Percentiles rank a stretch among this genome's conserved stretches.
These are phyloP conservation scores for Chesias legatella DNA, from an alignment of 2,888 invertebrate genomes.

Conservation along the genomic window DNA sequence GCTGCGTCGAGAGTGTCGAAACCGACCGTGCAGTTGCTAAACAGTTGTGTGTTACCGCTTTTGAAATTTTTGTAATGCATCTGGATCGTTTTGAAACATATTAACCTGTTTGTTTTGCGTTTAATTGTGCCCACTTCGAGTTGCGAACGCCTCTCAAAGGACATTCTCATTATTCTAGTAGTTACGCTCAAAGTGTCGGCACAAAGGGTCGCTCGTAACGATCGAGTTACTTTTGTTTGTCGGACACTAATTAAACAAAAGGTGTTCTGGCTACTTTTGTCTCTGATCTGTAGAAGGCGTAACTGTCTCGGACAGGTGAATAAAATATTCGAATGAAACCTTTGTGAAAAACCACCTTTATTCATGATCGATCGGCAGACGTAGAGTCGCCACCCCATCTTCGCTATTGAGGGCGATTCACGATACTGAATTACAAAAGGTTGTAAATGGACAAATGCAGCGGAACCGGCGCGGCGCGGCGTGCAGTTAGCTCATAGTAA, in stretches of 20 bases:
- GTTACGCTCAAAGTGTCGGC: conserved; percentile 46
- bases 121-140: conserved; percentile 55
- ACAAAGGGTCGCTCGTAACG: conserved; percentile 66
- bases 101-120: conserved; percentile 74
- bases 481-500: conserved; percentile 75
- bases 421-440: conserved; percentile 49
- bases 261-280: conserved; percentile 55
- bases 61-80: conserved; percentile 72
- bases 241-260: conserved; percentile 72
- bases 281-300: conserved; percentile 30
- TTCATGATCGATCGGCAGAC: conserved; percentile 54
- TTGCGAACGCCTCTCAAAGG: conserved; percentile 64
- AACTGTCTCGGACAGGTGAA: conserved; percentile 56
- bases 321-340: conserved; percentile 42
- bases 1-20: conserved; percentile 70
- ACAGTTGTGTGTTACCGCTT: conserved; percentile 75
- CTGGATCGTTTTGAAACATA: conserved; percentile 79
- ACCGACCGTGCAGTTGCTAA: conserved; percentile 68
- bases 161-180: conserved; percentile 62
- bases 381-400: conserved; percentile 41
- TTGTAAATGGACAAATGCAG: conserved; percentile 65
- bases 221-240: conserved; percentile 76
- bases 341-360: conserved; percentile 39
- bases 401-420: conserved; percentile 40
- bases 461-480: conserved; percentile 55